Conservation (phyloP, 1,140 invertebrate species). For the Caenorhabditis brenneri region DNA sequence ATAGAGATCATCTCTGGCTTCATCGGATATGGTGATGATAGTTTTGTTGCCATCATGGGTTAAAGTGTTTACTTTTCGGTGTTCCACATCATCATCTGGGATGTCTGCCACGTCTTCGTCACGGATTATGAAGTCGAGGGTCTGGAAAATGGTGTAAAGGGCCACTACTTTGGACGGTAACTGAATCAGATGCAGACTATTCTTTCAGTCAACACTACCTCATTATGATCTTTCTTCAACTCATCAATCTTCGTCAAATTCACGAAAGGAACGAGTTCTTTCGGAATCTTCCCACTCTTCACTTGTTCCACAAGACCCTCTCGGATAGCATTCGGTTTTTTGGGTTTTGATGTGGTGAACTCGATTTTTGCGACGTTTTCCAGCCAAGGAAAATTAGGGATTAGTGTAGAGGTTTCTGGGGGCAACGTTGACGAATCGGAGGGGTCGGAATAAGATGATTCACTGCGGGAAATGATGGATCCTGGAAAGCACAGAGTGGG, state of each 20-base stretch:
- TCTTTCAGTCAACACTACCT: no score
- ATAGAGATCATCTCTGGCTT: not conserved
- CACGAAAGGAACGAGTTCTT: not conserved
- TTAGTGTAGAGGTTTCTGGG: not conserved
- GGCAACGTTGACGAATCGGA: not conserved
- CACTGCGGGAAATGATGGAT: not conserved
- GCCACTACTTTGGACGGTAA: no score
- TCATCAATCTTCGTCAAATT: not conserved
- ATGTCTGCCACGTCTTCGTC: constrained; percentile 6
- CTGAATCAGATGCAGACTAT: no score
- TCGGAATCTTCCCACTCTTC: not conserved
- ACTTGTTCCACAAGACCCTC: not conserved
- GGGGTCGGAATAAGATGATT: not conserved
- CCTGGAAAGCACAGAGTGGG: no score
- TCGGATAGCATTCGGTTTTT: not conserved
- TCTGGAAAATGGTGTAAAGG: not conserved
- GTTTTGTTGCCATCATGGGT: constrained; percentile 15
- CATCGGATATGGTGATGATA: not conserved
- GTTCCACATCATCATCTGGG: not conserved
- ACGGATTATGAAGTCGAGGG: not conserved
- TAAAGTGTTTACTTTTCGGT: not conserved
- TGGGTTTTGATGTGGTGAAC: not conserved
- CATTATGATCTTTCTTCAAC: constrained; percentile 1
- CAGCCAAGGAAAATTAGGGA: not conserved
- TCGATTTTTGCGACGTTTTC: not conserved